phyloP scores from a whole-genome alignment of 30 jellyfish, hydroid and myxozoan species.

The Turritopsis dohrnii region DNA sequence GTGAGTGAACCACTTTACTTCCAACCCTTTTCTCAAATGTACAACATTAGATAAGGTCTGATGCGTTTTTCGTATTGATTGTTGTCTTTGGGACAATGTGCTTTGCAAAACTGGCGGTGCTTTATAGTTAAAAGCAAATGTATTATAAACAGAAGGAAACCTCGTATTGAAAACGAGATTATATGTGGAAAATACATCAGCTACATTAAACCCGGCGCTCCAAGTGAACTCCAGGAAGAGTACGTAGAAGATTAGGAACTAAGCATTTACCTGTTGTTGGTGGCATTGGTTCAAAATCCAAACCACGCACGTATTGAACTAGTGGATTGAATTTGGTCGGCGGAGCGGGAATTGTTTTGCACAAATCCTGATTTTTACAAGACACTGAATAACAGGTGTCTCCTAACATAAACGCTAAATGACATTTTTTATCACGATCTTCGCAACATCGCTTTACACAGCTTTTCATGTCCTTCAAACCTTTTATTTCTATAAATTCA shows the following conservation, averaged over 20 bases:
- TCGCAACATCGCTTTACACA: constrained; percentile 84
- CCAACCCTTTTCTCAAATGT: constrained; percentile 48
- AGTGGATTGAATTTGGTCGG: constrained; percentile 87
- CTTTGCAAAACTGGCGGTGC: constrained; percentile 45
- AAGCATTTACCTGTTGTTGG: constrained; percentile 12
- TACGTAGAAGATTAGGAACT: too few species aligned
- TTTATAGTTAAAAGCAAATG: constrained; percentile 68
- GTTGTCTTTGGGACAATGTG: constrained; percentile 73
- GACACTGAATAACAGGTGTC: constrained; percentile 74
- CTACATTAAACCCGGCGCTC: too few species aligned
- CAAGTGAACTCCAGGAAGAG: too few species aligned
- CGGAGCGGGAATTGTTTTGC: constrained; percentile 84
- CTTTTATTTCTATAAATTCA: constrained; percentile 65
- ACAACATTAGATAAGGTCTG: constrained; percentile 58
- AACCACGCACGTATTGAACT: constrained; percentile 63
- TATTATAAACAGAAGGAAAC: constrained; percentile 72
- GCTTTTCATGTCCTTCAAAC: constrained; percentile 54
- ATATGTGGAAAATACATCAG: too few species aligned
- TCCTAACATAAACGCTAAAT: constrained; percentile 92
- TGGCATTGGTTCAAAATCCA: constrained; percentile 28
- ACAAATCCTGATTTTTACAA: constrained; percentile 67
- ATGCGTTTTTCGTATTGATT: constrained; percentile 55
- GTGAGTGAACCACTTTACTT: too few species aligned
- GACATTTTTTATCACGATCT: constrained; percentile 63
- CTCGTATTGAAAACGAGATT: too few species aligned